Base-by-base conservation (phyloP, 1,140 invertebrate genomes). In the Panagrolaimus sp. region DNA sequence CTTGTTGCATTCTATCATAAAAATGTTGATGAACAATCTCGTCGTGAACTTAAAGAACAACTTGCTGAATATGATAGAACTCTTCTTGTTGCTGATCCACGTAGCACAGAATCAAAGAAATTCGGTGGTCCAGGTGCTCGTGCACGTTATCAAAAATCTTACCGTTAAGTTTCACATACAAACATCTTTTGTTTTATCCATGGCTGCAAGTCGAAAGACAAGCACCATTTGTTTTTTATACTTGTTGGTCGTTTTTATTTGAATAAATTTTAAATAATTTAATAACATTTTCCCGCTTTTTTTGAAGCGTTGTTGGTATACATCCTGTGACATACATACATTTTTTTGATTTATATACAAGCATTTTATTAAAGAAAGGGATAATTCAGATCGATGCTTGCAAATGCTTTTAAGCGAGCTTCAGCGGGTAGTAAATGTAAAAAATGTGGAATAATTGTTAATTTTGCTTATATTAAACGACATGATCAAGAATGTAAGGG, bases 1-100 rank as follows among this genome's bases (percentile, higher is more conserved):
- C 86, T 98, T 4, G 93, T 99, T 65, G 92, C 96, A 65, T 99
- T 95, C 85, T 98, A 97, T 84, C 96, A 98, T 86, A 99, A 99
- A 88, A 94, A 94, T 87, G 93, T 98, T 74, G 96, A 99, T 86
- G 96, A 99, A 87, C 93, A 95, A 7, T 94, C 92, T 63, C 98
- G 98, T 87, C 98, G 97, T 84, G 95, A 98, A 86, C 91, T 99
- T 80, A 98, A 98, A 85, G 94, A 98, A 82, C 95, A 96, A 79
- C 87, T 99, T 63, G 91, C 96, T 74, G 91, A 94, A 82, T 98
- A 98, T 84, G 96, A 99, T 84, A 89, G 94, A 84, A 94, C 92
- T 75, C 88, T 99, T 68, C 87, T 99, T 81, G 95, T 98, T 74
- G 94, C 96, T 70, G 96, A 99, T 88, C 96, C 96, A 61, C 89